Base-by-base conservation (phyloP, 2,888 invertebrate genomes). In the Baccha elongata region DNA sequence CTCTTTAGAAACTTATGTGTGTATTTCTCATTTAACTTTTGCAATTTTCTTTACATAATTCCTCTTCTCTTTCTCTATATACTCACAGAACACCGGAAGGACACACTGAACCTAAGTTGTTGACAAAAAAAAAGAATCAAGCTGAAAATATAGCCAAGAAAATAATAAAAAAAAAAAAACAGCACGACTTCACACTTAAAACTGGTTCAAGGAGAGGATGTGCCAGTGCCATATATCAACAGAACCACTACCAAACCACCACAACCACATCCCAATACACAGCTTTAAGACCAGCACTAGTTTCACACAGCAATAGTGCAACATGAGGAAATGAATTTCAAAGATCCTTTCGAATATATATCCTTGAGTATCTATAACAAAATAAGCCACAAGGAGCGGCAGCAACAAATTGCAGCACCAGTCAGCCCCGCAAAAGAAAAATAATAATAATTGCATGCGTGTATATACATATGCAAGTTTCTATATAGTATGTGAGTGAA, bases 141-240 rank as follows among this genome's bases (percentile, higher is more conserved):
- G 44, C 26, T 60, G 21, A 35, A 65, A 78, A 65, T 46, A 50
- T 72, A 71, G 26, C 4, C 19, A 71, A 69, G 73, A 65, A 55
- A 35, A 67, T 42, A 67, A 62, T 17, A 32, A 23, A 26, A 26
- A 52, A 29, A 58, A 26, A 69, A 69, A 55, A 58, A 48, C 37
- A 53, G 21, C 21, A 71, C 62, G 71, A 84, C 79, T 85, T 84
- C 74, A 75, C 75, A 75, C 81, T 73, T 60, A 35, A 69, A 83
- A 85, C 76, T 83, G 68, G 78, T 75, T 83, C 83, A 84, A 84
- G 84, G 79, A 84, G 79, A 84, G 84, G 73, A 84, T 84, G 84
- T 79, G 73, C 84, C 78, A 83, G 83, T 83, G 68, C 78, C 83
- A 83, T 73, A 83, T 83, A 83, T 83, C 78, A 83, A 58, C 68